These are phyloP conservation scores for Holothuria scabra DNA, from an alignment of 53 echinoderm and acorn worm species.

Conservation along the genomic window DNA sequence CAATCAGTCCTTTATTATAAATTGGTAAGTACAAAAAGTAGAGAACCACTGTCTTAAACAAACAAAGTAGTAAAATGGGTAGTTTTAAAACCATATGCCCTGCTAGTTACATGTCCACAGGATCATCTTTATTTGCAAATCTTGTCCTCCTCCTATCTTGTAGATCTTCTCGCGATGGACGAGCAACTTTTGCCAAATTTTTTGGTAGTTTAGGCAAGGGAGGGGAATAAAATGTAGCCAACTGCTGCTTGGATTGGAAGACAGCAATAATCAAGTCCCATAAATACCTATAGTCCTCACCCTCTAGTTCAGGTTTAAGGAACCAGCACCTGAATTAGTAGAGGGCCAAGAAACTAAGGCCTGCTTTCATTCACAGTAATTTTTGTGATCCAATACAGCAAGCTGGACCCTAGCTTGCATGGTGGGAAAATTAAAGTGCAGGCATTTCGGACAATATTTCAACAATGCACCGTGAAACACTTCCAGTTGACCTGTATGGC, in stretches of 20 bases:
- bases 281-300: slow-evolving; percentile 20
- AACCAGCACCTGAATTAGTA: slow-evolving; percentile 11
- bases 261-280: slow-evolving; percentile 23
- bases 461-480: slow-evolving; percentile 50
- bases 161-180: background rate
- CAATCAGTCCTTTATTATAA: no score
- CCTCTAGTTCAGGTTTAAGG: slow-evolving; percentile 1
- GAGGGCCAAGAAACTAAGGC: background rate
- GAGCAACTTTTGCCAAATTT: slow-evolving; percentile 21
- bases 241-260: no score
- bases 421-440: slow-evolving; percentile 37
- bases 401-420: slow-evolving; percentile 47
- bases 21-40: no score
- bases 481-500: slow-evolving; percentile 69
- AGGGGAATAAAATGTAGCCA: background rate
- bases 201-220: background rate
- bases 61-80: no score
- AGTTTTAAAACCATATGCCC: no score
- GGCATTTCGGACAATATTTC: slow-evolving; percentile 57
- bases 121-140: no score
- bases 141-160: background rate
- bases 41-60: no score
- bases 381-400: slow-evolving; percentile 58
- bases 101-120: no score
- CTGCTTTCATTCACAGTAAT: slow-evolving; percentile 36